Percentiles rank a stretch among this genome's conserved stretches.
Evolutionary conservation across 2,888 invertebrate species (phyloP).

Genomic region (Drosophila anceps): DNA sequence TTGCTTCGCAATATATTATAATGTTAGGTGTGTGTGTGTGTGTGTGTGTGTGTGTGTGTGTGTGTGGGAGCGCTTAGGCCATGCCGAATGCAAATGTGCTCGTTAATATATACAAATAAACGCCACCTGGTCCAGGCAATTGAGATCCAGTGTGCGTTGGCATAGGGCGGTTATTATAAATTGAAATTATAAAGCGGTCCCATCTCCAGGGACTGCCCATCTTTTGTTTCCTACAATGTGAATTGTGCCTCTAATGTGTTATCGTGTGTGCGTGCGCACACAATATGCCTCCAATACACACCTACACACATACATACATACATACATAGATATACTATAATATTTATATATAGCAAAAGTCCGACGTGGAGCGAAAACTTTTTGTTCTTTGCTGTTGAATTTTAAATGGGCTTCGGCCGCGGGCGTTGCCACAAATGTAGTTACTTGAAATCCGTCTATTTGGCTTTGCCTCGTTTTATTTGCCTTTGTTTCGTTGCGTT

Average conservation of each 20-base stretch:
- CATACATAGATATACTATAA: neutral
- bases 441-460: conserved; percentile 60
- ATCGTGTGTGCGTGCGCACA: neutral
- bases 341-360: conserved; percentile 37
- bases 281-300: neutral
- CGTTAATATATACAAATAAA: conserved; percentile 2
- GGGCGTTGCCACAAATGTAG: conserved; percentile 52
- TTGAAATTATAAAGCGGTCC: conserved; percentile 3
- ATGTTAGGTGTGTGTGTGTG: too few relatives aligned
- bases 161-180: conserved; percentile 4
- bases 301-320: neutral
- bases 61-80: neutral
- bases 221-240: conserved; percentile 2
- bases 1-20: neutral
- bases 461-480: conserved; percentile 18
- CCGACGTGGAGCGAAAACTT: conserved; percentile 21
- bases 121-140: conserved; percentile 1
- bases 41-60: too few relatives aligned
- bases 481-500: conserved; percentile 4
- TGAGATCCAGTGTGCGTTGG: neutral
- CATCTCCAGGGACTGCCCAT: neutral
- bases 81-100: neutral
- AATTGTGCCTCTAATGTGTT: neutral
- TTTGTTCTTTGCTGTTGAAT: conserved; percentile 46
- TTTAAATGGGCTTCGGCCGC: conserved; percentile 54